Evolutionary conservation across 2,113 vertebrate genomes (phyloP), one percentile per base, ranked within the genome.

Genomic region (Nannobrachium achirus): DNA sequence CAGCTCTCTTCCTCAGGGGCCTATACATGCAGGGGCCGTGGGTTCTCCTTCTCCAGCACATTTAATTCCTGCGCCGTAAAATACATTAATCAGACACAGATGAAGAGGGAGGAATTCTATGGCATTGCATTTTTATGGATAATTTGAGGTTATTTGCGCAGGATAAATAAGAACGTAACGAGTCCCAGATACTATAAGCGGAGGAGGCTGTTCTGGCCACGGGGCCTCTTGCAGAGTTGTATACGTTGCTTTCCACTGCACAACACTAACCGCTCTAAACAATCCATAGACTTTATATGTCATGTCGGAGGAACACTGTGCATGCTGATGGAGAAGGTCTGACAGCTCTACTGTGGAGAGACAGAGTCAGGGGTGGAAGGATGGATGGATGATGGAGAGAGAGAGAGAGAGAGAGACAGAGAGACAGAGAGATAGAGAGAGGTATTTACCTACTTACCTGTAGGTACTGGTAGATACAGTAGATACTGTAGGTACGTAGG

Each of bases 61-160:
- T 87, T 91, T 89, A 92, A 90, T 90, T 89, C n/a, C 86, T 72
- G 75, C 64, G 86, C 86, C 78, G 89, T 92, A 89, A 92, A 92
- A 91, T 33, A 78, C 86, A 88, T 90, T 91, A 90, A 92, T 92
- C 88, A 71, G 82, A 86, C 81, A 81, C 92, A 92, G 87, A 91
- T 92, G 90, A 92, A 86, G 87, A 85, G 84, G 89, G 88, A 80
- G 83, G 81, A 88, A 81, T 86, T 88, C 81, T 82, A 86, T 86
- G 83, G 76, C 82, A 78, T 87, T 86, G 82, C 61, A 71, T 78
- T 91, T 93, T 92, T 88, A 92, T 92, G 84, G 88, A 87, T 92
- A 90, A 91, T 92, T 92, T 91, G 87, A 89, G 82, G 89, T 89
- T 89, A 90, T 92, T 92, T 92, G 90, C 86, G 82, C 86, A 85